phyloP scores from a whole-genome alignment of 1,140 invertebrate genomes.

The Bombus pyrosoma region DNA sequence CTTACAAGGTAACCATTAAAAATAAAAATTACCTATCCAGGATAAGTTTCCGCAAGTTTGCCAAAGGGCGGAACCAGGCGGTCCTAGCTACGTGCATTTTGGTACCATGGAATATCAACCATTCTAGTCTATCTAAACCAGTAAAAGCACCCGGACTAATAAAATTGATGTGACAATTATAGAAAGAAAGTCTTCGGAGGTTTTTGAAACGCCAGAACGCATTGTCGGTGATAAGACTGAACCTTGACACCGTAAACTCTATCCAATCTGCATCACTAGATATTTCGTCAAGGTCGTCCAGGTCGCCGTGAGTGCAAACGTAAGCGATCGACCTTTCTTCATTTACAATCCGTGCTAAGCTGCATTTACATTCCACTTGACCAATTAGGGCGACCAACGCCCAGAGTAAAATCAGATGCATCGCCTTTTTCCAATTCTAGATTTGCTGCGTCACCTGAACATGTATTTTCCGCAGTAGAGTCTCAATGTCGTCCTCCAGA shows the following conservation, averaged over 20 bases:
- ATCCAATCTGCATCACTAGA: conserved; percentile 71
- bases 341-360: conserved; percentile 56
- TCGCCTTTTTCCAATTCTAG: conserved; percentile 26
- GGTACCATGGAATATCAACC: conserved; percentile 70
- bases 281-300: conserved; percentile 65
- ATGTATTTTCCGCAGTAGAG: too few relatives aligned
- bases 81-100: conserved; percentile 55
- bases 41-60: conserved; percentile 60
- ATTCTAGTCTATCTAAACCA: conserved; percentile 63
- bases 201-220: conserved; percentile 65
- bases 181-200: conserved; percentile 66
- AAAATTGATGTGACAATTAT: conserved; percentile 68
- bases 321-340: conserved; percentile 69
- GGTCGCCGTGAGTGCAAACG: conserved; percentile 66
- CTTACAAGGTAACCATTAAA: neutral
- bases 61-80: conserved; percentile 61
- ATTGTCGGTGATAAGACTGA: conserved; percentile 60
- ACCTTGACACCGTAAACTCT: conserved; percentile 71
- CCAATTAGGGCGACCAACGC: conserved; percentile 67
- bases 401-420: conserved; percentile 56
- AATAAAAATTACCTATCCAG: conserved; percentile 56
- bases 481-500: neutral
- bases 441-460: neutral
- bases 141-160: conserved; percentile 65
- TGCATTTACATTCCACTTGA: conserved; percentile 68